Base-by-base conservation (phyloP, 2,888 invertebrate genomes). In the Abrostola triplasia region DNA sequence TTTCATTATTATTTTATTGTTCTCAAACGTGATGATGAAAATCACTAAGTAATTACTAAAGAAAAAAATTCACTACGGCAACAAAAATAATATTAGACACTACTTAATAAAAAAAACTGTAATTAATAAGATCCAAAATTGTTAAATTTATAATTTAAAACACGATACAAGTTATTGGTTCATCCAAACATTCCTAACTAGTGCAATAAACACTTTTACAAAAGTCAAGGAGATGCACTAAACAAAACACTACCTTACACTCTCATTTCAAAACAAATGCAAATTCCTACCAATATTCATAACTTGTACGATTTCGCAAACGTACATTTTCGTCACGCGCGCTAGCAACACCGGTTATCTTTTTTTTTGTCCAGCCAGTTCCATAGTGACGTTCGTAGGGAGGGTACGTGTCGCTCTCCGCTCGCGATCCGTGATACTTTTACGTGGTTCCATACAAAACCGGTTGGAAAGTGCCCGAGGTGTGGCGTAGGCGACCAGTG, bases 381-480 rank as follows among this genome's bases (percentile, higher is more conserved):
- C 77, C 76, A 72, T 82, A 76, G 72, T 80, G 80, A 74, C 84
- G 79, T 77, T 86, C 77, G 75, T 67, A 41, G 77, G 60, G 85
- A 76, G 84, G 79, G 65, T 58, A 70, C 80, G 89, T 83, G 70
- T 70, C 79, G 83, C 76, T 83, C 68, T 70, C 77, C 65, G 71
- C 73, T 70, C 56, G 70, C 60, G 74, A 67, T 73, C 63, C 79
- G 82, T 82, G 80, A 80, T 89, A 93, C 92, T 92, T 92, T 92
- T 92, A 90, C 92, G 93, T 88, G 83, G 79, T 85, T 84, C 86
- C 84, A 82, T 88, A 85, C 81, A 79, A 87, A 92, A 92, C 93
- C 92, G 93, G 91, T 92, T 92, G 84, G 91, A 92, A 93, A 93
- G 93, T 93, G 89, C 83, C 81, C 79, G 85, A 92, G 92, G 93